These are phyloP conservation scores for Plutella xylostella DNA, from an alignment of 2,888 invertebrate genomes.

Conservation along the genomic window DNA sequence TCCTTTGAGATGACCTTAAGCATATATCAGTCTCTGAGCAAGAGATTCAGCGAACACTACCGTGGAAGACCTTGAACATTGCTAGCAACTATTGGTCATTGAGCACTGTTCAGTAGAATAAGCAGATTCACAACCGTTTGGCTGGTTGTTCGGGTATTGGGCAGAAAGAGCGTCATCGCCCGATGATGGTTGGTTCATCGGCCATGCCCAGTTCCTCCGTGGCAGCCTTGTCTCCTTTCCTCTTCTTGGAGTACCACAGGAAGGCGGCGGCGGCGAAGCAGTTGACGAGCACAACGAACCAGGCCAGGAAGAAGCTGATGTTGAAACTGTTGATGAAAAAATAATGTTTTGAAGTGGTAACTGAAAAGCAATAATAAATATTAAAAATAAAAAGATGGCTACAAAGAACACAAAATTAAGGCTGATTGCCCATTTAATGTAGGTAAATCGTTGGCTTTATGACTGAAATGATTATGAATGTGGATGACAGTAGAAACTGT, in stretches of 20 bases:
- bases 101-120: constrained; percentile 63
- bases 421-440: no score
- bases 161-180: constrained; percentile 59
- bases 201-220: constrained; percentile 87
- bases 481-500: no score
- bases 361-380: no score
- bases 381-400: no score
- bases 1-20: no score
- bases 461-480: no score
- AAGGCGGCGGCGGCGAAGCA: constrained; percentile 77
- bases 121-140: constrained; percentile 14
- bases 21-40: no score
- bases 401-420: no score
- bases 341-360: no score
- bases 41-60: no score
- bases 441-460: no score
- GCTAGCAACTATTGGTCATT: constrained; percentile 56
- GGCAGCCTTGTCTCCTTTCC: constrained; percentile 85
- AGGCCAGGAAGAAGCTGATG: constrained; percentile 79
- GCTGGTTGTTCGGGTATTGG: neutral
- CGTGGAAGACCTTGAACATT: constrained; percentile 54
- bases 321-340: constrained; percentile 67
- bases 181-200: constrained; percentile 86
- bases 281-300: constrained; percentile 81
- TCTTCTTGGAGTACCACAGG: constrained; percentile 84